Conservation (phyloP, 2,113 vertebrate species). For the Cettia cetti region DNA sequence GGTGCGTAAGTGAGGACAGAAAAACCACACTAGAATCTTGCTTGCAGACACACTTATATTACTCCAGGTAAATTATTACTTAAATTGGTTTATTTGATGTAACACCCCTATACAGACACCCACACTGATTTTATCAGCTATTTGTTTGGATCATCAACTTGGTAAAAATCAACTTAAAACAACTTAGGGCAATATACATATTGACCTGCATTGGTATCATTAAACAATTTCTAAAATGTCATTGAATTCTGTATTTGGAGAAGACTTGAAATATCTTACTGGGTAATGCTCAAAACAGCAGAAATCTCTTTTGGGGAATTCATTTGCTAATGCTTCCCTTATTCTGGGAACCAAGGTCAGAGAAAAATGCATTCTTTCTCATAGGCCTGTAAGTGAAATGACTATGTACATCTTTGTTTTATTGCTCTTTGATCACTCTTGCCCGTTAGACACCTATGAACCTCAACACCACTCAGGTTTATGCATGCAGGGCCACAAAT, state of each 20-base stretch:
- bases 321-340: not conserved
- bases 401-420: not conserved
- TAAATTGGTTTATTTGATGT: not conserved
- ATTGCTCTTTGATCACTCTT: not conserved
- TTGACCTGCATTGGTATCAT: not conserved
- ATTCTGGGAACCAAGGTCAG: not conserved
- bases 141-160: not conserved
- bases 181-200: not conserved
- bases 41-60: not conserved
- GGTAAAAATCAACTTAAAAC: not conserved
- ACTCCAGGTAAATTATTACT: not conserved
- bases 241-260: not conserved
- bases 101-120: not conserved
- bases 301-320: not conserved
- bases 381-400: not conserved
- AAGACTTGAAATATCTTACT: not conserved
- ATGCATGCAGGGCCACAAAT: not conserved
- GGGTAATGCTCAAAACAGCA: not conserved
- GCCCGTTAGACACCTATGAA: not conserved
- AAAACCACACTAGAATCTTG: not conserved
- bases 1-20: not conserved
- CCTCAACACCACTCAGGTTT: not conserved
- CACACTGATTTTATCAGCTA: not conserved
- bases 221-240: not conserved
- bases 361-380: not conserved